phyloP scores from a whole-genome alignment of 2,888 invertebrate genomes.

The Catocala sponsa region DNA sequence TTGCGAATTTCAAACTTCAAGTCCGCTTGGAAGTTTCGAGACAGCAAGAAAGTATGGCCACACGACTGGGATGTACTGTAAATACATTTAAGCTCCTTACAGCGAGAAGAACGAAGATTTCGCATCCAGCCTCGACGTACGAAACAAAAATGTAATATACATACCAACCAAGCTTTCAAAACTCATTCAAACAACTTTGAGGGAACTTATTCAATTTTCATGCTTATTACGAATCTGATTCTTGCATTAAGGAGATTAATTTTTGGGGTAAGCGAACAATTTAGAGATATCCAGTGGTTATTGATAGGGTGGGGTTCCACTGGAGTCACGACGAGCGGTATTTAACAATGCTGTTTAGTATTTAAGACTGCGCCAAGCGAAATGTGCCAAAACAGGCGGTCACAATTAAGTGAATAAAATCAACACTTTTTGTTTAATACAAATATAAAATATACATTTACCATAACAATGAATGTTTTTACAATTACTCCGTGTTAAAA shows the following conservation, averaged over 20 bases:
- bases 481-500: too few relatives aligned
- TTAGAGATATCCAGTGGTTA: conserved; percentile 3
- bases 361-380: too few relatives aligned
- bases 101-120: conserved; percentile 5
- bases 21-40: too few relatives aligned
- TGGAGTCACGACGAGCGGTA: not conserved
- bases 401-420: too few relatives aligned
- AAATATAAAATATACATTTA: too few relatives aligned
- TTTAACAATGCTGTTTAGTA: not conserved
- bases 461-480: too few relatives aligned
- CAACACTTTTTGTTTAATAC: too few relatives aligned
- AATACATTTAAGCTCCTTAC: conserved; percentile 34
- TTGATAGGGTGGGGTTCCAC: not conserved
- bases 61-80: conserved; percentile 12
- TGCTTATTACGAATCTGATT: conserved; percentile 32
- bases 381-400: too few relatives aligned
- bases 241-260: conserved; percentile 27
- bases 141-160: not conserved
- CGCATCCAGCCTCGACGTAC: not conserved
- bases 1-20: too few relatives aligned
- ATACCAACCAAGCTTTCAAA: not conserved
- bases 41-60: conserved; percentile 6
- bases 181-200: conserved; percentile 29
- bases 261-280: conserved; percentile 13
- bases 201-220: conserved; percentile 38